These are phyloP conservation scores for Heliconius charithonia DNA, from an alignment of 2,888 invertebrate species.

Conservation along the genomic window DNA sequence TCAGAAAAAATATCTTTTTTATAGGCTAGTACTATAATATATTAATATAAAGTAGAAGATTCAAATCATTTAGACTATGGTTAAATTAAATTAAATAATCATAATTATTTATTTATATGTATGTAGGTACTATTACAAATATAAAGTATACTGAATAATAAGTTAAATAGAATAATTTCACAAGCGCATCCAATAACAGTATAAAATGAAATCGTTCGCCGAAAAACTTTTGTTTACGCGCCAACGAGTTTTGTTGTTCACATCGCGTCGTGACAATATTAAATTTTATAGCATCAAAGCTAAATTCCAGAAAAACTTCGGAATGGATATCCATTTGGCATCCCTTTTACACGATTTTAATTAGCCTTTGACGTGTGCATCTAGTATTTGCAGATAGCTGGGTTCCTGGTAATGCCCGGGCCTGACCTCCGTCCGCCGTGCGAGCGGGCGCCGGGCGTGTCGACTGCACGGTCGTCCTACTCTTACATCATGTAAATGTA, in stretches of 20 bases:
- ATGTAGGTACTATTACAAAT: too few species aligned
- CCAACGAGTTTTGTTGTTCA: slow-evolving; percentile 30
- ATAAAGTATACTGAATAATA: neutral
- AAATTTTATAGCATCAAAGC: slow-evolving; percentile 37
- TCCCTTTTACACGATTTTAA: slow-evolving; percentile 40
- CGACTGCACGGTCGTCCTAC: neutral
- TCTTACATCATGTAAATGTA: slow-evolving; percentile 6
- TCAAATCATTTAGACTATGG: too few species aligned
- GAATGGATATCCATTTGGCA: slow-evolving; percentile 26
- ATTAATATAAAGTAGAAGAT: too few species aligned
- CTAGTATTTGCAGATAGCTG: slow-evolving; percentile 30
- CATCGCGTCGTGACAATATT: slow-evolving; percentile 31
- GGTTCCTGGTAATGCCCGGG: slow-evolving; percentile 29
- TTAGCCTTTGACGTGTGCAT: slow-evolving; percentile 33
- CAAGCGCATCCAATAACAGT: neutral
- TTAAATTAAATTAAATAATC: too few species aligned
- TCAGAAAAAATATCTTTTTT: too few species aligned
- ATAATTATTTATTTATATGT: too few species aligned
- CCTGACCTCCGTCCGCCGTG: neutral
- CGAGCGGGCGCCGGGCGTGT: neutral
- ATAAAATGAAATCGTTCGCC: neutral
- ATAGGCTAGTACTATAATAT: too few species aligned
- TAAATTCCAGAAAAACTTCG: slow-evolving; percentile 38
- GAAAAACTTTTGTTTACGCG: slow-evolving; percentile 30
- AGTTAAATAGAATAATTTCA: neutral